These are phyloP conservation scores for Polydrusus tereticollis DNA, from an alignment of 2,888 invertebrate species.

Conservation along the genomic window DNA sequence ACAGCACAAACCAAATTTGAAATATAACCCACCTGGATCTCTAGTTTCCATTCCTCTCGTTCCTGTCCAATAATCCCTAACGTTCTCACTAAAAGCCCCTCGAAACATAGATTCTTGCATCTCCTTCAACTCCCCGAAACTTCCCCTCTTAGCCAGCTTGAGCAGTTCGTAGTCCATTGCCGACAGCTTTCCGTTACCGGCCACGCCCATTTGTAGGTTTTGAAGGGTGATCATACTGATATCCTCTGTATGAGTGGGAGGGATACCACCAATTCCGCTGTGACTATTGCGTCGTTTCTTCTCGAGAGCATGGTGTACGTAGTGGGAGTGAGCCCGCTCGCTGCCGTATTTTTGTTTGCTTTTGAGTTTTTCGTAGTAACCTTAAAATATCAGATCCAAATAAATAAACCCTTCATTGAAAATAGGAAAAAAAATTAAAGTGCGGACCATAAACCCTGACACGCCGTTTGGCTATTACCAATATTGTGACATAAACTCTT, in stretches of 20 bases:
- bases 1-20: no score
- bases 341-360: constrained; percentile 53
- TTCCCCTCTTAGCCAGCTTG: constrained; percentile 66
- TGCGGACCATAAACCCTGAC: no score
- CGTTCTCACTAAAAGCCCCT: constrained; percentile 57
- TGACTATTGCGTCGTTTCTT: constrained; percentile 47
- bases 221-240: constrained; percentile 36
- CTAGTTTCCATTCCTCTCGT: constrained; percentile 43
- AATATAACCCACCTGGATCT: constrained; percentile 49
- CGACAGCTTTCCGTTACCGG: constrained; percentile 43
- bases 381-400: constrained; percentile 24
- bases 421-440: no score
- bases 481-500: no score
- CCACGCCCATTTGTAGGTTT: constrained; percentile 34
- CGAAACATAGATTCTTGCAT: constrained; percentile 60
- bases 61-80: constrained; percentile 52
- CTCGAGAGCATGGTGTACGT: not conserved
- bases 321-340: constrained; percentile 37
- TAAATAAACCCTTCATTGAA: no score
- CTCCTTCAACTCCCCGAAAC: constrained; percentile 63
- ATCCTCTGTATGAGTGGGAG: not conserved
- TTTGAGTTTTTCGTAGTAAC: constrained; percentile 68
- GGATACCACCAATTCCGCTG: constrained; percentile 15
- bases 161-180: constrained; percentile 81
- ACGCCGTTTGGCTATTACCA: no score